Percentiles rank a stretch among this genome's conserved stretches.
phyloP scores from a whole-genome alignment of 2,113 vertebrate species.

The Ptyas mucosa region DNA sequence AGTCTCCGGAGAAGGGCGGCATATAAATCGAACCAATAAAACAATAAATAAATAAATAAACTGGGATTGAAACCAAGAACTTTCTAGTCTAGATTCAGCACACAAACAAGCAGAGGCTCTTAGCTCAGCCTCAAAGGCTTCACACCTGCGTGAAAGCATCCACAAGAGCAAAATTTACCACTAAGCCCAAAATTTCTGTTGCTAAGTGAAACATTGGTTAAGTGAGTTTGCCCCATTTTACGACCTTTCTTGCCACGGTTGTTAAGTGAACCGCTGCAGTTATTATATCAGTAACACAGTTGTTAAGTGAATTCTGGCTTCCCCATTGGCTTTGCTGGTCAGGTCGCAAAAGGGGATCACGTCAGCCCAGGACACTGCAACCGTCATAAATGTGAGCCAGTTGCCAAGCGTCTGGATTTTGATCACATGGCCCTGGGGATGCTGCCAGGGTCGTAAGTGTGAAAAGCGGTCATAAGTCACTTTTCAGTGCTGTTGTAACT shows the following conservation, averaged over 20 bases:
- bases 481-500: neutral
- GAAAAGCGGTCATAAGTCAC: neutral
- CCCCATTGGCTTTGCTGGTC: neutral
- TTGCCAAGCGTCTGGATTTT: neutral
- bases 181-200: neutral
- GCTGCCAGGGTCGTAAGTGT: neutral
- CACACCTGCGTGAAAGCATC: neutral
- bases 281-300: neutral
- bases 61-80: neutral
- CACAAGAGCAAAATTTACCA: neutral
- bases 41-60: too few species aligned
- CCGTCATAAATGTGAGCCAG: neutral
- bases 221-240: neutral
- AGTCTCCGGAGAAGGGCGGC: too few species aligned
- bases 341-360: neutral
- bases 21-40: too few species aligned
- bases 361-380: neutral
- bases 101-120: neutral
- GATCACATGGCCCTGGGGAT: neutral
- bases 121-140: neutral
- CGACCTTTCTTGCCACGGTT: neutral
- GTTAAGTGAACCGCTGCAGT: neutral
- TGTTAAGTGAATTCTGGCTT: neutral
- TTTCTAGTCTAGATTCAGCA: neutral
- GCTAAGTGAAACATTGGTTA: neutral